Evolutionary conservation across 2,113 vertebrate genomes (phyloP).

Genomic region (Centropus unirufus): DNA sequence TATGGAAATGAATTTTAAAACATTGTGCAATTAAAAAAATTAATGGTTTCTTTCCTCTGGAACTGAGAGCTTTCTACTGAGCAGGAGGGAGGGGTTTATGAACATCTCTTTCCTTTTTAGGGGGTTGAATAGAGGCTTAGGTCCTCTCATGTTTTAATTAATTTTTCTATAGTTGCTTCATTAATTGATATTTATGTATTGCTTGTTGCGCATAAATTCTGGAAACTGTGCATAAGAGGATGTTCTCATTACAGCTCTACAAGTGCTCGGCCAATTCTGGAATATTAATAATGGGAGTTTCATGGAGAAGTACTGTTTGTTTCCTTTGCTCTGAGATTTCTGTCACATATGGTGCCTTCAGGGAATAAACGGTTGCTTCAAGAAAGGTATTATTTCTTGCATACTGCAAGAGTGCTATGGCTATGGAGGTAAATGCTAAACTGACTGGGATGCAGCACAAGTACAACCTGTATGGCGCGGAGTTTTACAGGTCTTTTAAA

Average conservation of each 20-base stretch:
- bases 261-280: conserved; percentile 49
- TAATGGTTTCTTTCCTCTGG: conserved; percentile 46
- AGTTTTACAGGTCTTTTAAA: background rate
- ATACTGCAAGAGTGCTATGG: background rate
- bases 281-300: conserved; percentile 42
- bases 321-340: background rate
- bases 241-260: conserved; percentile 59
- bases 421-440: background rate
- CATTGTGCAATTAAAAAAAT: conserved; percentile 47
- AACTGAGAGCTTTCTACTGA: conserved; percentile 34
- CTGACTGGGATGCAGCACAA: background rate
- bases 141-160: conserved; percentile 70
- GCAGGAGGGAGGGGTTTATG: conserved; percentile 25
- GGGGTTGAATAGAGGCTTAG: conserved; percentile 44
- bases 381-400: background rate
- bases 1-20: conserved; percentile 60
- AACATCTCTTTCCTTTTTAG: background rate
- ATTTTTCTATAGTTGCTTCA: conserved; percentile 66
- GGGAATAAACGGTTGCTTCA: background rate
- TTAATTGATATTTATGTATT: conserved; percentile 76
- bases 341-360: background rate
- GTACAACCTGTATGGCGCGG: background rate
- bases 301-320: conserved; percentile 22
- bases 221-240: conserved; percentile 40
- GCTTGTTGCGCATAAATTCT: conserved; percentile 69